Base-by-base conservation (phyloP, 1,140 invertebrate species). In the Paracyclopina nana region DNA sequence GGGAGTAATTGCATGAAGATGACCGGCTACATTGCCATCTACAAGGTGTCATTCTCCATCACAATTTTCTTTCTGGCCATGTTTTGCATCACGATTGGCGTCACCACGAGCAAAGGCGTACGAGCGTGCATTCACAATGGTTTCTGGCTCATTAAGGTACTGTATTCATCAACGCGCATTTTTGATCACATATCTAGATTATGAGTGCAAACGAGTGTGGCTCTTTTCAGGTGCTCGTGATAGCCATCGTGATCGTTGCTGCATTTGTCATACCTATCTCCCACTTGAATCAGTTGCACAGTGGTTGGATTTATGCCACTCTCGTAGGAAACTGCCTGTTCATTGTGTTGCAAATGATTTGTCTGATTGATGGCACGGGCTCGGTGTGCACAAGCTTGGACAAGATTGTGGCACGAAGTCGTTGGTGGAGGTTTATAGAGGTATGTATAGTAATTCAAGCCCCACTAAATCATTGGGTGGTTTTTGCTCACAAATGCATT, bases 1-100 rank as follows among this genome's bases (percentile, higher is more conserved):
- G 46, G 46, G 4, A 28, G 29, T 6, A 48, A 48, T 16, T 48
- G 46, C 29, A 48, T 48, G 46, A 25, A 29, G 27, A n/a, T 48
- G 16, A 48, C 46, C 9, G 46, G 46, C 6, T 48, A 48, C 46
- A 48, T 48, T 22, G 46, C 46, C 4, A 12, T 48, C 24, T 48
- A 27, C 16, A 48, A 48, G 46, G 28, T 48, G 29, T n/a, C n/a
- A 48, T 48, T 29, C 14, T 14, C 18, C 2, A n/a, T 45, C 12
- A 45, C 18, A n/a, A n/a, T 22, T 45, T 22, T 45, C 43, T 45
- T 20, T 45, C n/a, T 20, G 43, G 18, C 43, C 24, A 18, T 38
- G 34, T n/a, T 20, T 3, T 20, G 14, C 4, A 38, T 38, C 8
- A 38, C 34, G 14, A n/a, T 38, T 20, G n/a, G 34, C 14, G 5